Evolutionary conservation across 2,888 invertebrate genomes (phyloP).

Genomic region (Heteromurus nitidus): DNA sequence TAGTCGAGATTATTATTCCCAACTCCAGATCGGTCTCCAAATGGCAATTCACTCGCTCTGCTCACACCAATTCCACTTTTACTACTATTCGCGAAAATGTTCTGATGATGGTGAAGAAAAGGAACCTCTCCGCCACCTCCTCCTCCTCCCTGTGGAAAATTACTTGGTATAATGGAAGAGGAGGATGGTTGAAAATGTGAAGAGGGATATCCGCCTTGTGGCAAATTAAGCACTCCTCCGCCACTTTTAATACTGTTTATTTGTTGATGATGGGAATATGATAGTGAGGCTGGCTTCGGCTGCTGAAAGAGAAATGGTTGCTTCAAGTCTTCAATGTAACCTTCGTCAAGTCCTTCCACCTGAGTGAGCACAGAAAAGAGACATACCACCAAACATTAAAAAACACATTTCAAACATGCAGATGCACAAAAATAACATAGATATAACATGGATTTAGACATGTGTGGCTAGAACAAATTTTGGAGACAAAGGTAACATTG

Average conservation of each 20-base stretch:
- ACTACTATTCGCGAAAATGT: not conserved
- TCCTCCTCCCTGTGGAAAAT: too few relatives aligned
- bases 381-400: too few relatives aligned
- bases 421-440: too few relatives aligned
- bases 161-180: too few relatives aligned
- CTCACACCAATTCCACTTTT: not conserved
- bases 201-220: constrained; percentile 15
- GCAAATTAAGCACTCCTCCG: constrained; percentile 8
- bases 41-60: constrained; percentile 27
- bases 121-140: too few relatives aligned
- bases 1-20: constrained; percentile 48
- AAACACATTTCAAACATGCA: too few relatives aligned
- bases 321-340: constrained; percentile 73
- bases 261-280: constrained; percentile 3
- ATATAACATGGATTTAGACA: too few relatives aligned
- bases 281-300: constrained; percentile 28
- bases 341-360: constrained; percentile 72
- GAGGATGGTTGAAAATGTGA: constrained; percentile 17
- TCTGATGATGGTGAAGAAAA: constrained; percentile 5
- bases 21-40: not conserved
- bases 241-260: constrained; percentile 51
- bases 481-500: too few relatives aligned
- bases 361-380: constrained; percentile 45
- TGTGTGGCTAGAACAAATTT: too few relatives aligned
- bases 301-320: constrained; percentile 62